Evolutionary conservation across 2,113 vertebrate species (phyloP).

Genomic region (Condylura cristata): DNA sequence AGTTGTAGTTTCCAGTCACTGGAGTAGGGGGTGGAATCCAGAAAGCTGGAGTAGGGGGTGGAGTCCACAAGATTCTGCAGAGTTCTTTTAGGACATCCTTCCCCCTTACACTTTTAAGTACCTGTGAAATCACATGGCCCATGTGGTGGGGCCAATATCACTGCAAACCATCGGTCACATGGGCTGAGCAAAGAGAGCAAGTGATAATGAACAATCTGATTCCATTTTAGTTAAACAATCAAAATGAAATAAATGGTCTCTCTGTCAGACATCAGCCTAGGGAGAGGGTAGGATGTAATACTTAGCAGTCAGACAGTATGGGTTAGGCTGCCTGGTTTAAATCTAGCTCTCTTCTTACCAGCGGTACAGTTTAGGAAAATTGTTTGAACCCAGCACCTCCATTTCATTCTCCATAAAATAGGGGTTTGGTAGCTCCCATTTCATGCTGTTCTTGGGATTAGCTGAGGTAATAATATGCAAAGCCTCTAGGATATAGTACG

Average conservation of each 20-base stretch:
- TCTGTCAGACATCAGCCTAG: too few relatives aligned
- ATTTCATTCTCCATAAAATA: not conserved
- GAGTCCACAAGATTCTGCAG: too few relatives aligned
- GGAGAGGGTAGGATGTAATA: too few relatives aligned
- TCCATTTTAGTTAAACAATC: not conserved
- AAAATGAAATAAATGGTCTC: too few relatives aligned
- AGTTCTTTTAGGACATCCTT: too few relatives aligned
- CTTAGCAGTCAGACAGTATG: not conserved
- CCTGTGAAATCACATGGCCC: not conserved
- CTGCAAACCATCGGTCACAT: not conserved
- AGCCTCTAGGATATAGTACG: not conserved
- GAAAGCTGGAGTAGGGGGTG: too few relatives aligned
- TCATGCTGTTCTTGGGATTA: not conserved
- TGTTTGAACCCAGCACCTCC: not conserved
- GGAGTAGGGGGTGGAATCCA: too few relatives aligned
- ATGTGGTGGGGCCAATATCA: not conserved
- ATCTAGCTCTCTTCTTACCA: not conserved
- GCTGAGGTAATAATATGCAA: not conserved
- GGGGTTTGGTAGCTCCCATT: too few relatives aligned
- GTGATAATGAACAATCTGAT: not conserved
- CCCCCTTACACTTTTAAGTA: too few relatives aligned
- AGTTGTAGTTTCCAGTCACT: too few relatives aligned
- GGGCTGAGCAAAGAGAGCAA: not conserved
- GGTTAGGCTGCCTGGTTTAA: not conserved
- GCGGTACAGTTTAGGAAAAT: not conserved